Evolutionary conservation across 2,797 vertebrate genomes (phyloP), one percentile per base, ranked within the genome.

Genomic region (Pyrrhura leucotis): DNA sequence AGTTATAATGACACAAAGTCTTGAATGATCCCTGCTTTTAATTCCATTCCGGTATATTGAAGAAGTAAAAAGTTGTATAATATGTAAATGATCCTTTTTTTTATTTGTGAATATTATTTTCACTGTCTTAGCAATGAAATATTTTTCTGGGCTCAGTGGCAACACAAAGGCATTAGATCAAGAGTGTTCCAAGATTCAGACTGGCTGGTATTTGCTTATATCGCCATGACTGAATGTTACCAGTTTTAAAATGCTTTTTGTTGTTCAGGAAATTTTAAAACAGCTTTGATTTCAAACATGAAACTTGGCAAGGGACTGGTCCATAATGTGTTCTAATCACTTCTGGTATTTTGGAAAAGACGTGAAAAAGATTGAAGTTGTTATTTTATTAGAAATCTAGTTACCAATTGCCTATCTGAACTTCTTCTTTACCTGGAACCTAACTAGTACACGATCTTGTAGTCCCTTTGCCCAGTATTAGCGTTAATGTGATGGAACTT

Each of bases 211-310:
- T 97, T 95, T 97, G 96, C 96, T 97, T 97, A 82, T 96, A 96
- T 95, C 95, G 90, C 89, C 88, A 81, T 65, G 95, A 96, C 87
- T 97, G 92, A 96, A 95, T 94, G 95, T 97, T 97, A 86, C 89
- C 89, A 93, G 76, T 96, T 97, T 97, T 95, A 91, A 98, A 98
- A 96, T 94, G 96, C 86, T 95, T 96, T 97, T 92, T 96, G 89
- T 96, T 98, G 93, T 96, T 97, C 97, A 69, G 94, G 95, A 97
- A 97, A 97, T 96, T 98, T 79, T 96, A 90, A 98, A 98, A 96
- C 97, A 98, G 97, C 96, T 97, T 98, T 98, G 95, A 95, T 98
- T 98, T 97, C 97, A 97, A 98, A 97, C 97, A 97, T 90, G 93
- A 96, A 97, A 94, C 96, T 97, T 97, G 97, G 97, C 97, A 97